Conservation (phyloP, 2,113 vertebrate genomes). For the Laterallus jamaicensis region DNA sequence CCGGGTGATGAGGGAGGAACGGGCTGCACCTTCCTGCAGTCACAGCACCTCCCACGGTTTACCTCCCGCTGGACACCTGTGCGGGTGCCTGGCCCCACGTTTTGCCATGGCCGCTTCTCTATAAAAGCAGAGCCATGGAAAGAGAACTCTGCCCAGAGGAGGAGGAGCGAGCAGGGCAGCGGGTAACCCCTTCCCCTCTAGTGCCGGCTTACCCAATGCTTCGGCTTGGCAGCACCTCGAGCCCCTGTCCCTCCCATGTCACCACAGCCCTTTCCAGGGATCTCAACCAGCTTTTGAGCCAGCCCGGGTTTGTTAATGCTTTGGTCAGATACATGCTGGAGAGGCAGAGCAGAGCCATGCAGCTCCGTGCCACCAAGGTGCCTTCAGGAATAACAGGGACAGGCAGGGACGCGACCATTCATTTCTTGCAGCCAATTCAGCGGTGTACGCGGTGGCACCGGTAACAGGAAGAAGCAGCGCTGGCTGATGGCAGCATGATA, state of each 20-base stretch:
- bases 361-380: rapidly evolving
- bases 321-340: rapidly evolving
- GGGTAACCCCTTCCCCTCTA: rapidly evolving
- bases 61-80: rapidly evolving
- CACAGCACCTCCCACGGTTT: rapidly evolving
- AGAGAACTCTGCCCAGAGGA: not conserved
- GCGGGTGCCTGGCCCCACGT: not conserved
- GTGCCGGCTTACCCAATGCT: rapidly evolving
- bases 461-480: not conserved
- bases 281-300: rapidly evolving
- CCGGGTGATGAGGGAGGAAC: not conserved
- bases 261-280: too few relatives aligned
- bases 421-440: rapidly evolving
- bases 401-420: not conserved
- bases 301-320: rapidly evolving
- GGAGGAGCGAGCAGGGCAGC: not conserved
- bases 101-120: rapidly evolving
- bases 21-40: not conserved
- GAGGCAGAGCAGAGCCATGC: not conserved
- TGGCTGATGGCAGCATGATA: rapidly evolving
- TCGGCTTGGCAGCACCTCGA: too few relatives aligned
- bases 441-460: rapidly evolving
- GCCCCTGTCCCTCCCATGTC: rapidly evolving
- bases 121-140: not conserved
- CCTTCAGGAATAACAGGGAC: not conserved